Evolutionary conservation across 2,113 vertebrate species (phyloP).

Genomic region (Neofelis nebulosa): DNA sequence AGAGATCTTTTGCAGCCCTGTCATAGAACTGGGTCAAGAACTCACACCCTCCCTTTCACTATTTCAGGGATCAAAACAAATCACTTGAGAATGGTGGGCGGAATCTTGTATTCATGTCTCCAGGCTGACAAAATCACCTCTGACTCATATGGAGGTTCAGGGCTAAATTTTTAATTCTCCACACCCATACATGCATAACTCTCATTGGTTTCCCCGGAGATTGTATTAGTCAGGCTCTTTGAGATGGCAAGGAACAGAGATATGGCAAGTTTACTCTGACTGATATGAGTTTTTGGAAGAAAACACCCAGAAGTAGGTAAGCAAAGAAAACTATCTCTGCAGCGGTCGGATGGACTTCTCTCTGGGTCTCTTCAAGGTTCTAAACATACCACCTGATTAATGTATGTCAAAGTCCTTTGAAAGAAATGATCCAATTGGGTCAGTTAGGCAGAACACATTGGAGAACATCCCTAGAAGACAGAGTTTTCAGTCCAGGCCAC

Average conservation of each 20-base stretch:
- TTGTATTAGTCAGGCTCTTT: constrained; percentile 39
- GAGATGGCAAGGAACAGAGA: constrained; percentile 38
- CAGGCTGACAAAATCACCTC: constrained; percentile 6
- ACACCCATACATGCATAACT: constrained; percentile 13
- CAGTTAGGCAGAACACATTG: not conserved
- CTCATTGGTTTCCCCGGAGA: not conserved
- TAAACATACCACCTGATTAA: not conserved
- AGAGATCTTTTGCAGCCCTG: not conserved
- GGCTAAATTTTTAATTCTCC: constrained; percentile 40
- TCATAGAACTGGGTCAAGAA: not conserved
- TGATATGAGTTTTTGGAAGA: constrained; percentile 1
- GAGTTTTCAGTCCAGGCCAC: not conserved
- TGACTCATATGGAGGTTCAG: constrained; percentile 52
- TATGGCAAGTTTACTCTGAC: not conserved
- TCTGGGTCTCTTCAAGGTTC: not conserved
- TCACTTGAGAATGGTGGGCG: not conserved
- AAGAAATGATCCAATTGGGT: not conserved
- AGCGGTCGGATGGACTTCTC: not conserved
- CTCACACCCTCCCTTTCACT: not conserved
- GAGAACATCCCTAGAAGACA: not conserved
- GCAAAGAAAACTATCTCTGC: not conserved
- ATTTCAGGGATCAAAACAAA: not conserved
- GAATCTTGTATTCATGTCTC: constrained; percentile 22
- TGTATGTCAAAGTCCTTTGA: not conserved
- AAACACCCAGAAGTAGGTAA: constrained; percentile 26